A percentile compares a stretch with the other conserved stretches of the same genome.
phyloP scores from a whole-genome alignment of 2,113 vertebrate species.

The Oncorhynchus masou region DNA sequence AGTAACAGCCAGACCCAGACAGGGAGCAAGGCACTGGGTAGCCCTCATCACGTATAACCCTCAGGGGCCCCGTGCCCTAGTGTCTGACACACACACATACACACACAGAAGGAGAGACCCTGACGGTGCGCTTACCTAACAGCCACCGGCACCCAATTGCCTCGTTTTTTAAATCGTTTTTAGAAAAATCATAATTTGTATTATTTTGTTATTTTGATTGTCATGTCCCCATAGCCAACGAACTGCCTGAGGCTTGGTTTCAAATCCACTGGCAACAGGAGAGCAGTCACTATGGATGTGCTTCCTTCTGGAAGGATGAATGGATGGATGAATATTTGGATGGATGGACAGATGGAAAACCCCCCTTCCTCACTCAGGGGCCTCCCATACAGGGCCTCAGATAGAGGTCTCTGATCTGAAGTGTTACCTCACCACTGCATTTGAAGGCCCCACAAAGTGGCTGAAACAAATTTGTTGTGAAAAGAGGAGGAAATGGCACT shows the following conservation, averaged over 20 bases:
- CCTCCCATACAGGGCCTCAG: constrained; percentile 25
- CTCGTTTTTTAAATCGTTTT: constrained; percentile 40
- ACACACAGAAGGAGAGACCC: constrained; percentile 53
- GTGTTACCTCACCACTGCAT: constrained; percentile 18
- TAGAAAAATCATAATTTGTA: constrained; percentile 31
- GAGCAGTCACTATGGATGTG: constrained; percentile 25
- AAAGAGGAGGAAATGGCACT: constrained; percentile 54
- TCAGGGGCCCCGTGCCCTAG: constrained; percentile 54
- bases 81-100: constrained; percentile 42
- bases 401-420: not conserved
- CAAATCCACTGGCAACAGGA: constrained; percentile 34
- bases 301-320: constrained; percentile 28
- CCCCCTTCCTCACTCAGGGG: constrained; percentile 39
- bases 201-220: constrained; percentile 31
- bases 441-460: constrained; percentile 23
- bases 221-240: constrained; percentile 41
- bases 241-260: constrained; percentile 42
- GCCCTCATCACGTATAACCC: constrained; percentile 45
- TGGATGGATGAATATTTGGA: constrained; percentile 37
- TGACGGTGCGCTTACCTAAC: constrained; percentile 29
- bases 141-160: constrained; percentile 53
- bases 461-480: constrained; percentile 28
- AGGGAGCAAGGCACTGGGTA: constrained; percentile 19
- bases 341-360: constrained; percentile 35
- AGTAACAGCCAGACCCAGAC: constrained; percentile 25